Conservation (phyloP, 2,113 vertebrate genomes). For the Dissostichus mawsoni region DNA sequence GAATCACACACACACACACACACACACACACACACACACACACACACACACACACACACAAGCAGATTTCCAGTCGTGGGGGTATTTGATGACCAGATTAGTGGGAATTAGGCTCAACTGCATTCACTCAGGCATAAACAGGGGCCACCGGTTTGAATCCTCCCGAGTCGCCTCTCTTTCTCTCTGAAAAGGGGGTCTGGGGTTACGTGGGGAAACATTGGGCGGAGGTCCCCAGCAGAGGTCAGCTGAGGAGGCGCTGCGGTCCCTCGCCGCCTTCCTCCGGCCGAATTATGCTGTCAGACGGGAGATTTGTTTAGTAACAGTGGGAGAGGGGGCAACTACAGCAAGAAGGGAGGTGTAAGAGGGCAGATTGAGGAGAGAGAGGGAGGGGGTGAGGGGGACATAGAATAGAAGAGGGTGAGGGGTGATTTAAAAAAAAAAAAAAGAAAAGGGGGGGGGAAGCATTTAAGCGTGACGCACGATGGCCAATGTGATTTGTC, state of each 20-base stretch:
- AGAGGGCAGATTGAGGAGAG: conserved; percentile 40
- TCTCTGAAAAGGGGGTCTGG: conserved; percentile 57
- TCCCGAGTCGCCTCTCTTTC: conserved; percentile 51
- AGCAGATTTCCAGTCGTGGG: conserved; percentile 62
- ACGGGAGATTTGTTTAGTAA: conserved; percentile 77
- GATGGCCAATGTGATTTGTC: conserved; percentile 76
- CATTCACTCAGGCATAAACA: conserved; percentile 77
- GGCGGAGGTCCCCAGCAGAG: conserved; percentile 62
- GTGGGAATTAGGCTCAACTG: conserved; percentile 73
- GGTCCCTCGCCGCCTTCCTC: conserved; percentile 33
- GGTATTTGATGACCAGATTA: conserved; percentile 82
- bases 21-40: too few species aligned
- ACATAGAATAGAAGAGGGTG: conserved; percentile 52
- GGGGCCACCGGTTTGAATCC: conserved; percentile 68
- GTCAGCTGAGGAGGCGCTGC: conserved; percentile 60
- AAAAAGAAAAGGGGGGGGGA: conserved; percentile 21
- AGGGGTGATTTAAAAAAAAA: conserved; percentile 10
- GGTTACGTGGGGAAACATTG: conserved; percentile 64
- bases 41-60: too few species aligned
- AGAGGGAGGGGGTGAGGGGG: conserved; percentile 28
- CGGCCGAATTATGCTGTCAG: conserved; percentile 76
- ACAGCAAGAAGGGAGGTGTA: conserved; percentile 50
- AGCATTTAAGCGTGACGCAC: conserved; percentile 66
- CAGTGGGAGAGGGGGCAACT: conserved; percentile 71
- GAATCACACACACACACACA: too few species aligned